Base-by-base conservation (phyloP, 2,797 vertebrate genomes). In the Syngnathus acus region DNA sequence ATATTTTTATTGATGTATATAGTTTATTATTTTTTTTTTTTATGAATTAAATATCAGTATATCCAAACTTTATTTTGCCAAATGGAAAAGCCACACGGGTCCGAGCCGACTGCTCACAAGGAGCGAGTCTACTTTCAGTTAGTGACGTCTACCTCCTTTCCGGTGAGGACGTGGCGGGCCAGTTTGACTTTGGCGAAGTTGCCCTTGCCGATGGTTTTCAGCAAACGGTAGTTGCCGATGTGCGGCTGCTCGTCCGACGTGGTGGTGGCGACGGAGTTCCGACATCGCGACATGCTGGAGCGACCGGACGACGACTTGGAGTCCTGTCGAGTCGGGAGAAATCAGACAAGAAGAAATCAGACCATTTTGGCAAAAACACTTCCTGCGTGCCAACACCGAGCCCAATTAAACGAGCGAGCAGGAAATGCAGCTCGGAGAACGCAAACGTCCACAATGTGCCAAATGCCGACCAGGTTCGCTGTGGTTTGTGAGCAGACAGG, bases 151-250 rank as follows among this genome's bases (percentile, higher is more conserved):
- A 93, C 95, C 95, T 98, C 95, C 82, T 95, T 96, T 81, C 94
- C 93, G 0, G 95, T 98, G 72, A 96, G 92, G 78, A 97, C 91
- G 43, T 98, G 95, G 63, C 94, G 92, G 21, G 95, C 95, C 90
- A 97, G 80, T 85, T 98, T 98, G 86, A 98, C 95, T 89, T 98
- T 98, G 86, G 95, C 95, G 19, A 98, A 97, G 91, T 98, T 98
- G 76, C 95, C 95, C 82, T 98, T 98, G 89, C 95, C 95, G 21
- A 98, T 98, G 80, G 96, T 98, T 89, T 97, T 97, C 73, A 98
- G 92, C 74, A 98, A 92, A 47, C 96, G 92, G 72, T 98, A 98
- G 89, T 94, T 96, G 74, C 96, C 96, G 2, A 98, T 91, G 73
- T 98, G 96, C 0, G 95, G 96, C 86, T 94, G 92, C 61, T 98